phyloP scores from a whole-genome alignment of 1,140 invertebrate genomes.

The Drosophila athabasca region DNA sequence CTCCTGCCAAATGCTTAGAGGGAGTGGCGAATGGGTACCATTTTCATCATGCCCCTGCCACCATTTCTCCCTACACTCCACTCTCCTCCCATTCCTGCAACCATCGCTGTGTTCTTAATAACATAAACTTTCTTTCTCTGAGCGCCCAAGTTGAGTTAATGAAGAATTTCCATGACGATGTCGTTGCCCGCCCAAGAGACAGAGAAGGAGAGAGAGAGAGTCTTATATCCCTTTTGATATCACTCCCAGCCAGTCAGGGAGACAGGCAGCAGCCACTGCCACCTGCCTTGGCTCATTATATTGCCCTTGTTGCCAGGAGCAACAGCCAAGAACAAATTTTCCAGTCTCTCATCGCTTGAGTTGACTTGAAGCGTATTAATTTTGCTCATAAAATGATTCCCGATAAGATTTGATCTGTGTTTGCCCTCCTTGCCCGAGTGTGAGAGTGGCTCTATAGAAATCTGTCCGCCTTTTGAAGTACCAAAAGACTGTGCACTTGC shows the following conservation, averaged over 20 bases:
- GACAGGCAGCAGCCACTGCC: slow-evolving; percentile 28
- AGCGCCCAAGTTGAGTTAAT: slow-evolving; percentile 75
- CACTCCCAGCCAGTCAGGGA: slow-evolving; percentile 15
- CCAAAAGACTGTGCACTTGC: slow-evolving; percentile 36
- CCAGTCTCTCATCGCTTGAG: slow-evolving; percentile 42
- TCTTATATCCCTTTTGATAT: slow-evolving; percentile 58
- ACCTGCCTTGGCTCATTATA: slow-evolving; percentile 73
- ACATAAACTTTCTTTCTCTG: slow-evolving; percentile 79
- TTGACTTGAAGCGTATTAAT: slow-evolving; percentile 61
- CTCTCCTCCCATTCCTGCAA: neutral
- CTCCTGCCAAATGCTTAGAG: slow-evolving; percentile 8
- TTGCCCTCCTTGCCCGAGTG: slow-evolving; percentile 37
- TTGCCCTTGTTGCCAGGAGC: slow-evolving; percentile 48
- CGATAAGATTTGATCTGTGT: slow-evolving; percentile 81
- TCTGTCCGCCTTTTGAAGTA: slow-evolving; percentile 51
- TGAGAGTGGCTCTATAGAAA: slow-evolving; percentile 13
- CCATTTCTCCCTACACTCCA: slow-evolving; percentile 7
- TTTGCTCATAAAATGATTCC: slow-evolving; percentile 77
- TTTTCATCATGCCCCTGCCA: slow-evolving; percentile 11
- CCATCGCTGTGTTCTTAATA: slow-evolving; percentile 65
- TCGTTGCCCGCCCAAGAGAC: slow-evolving; percentile 27
- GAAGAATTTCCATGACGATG: slow-evolving; percentile 83
- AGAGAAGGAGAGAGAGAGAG: too few relatives aligned
- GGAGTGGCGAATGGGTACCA: neutral
- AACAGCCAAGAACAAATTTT: slow-evolving; percentile 65